Base-by-base conservation (phyloP, 2,113 vertebrate species). In the Brachyhypopomus occidentalis region DNA sequence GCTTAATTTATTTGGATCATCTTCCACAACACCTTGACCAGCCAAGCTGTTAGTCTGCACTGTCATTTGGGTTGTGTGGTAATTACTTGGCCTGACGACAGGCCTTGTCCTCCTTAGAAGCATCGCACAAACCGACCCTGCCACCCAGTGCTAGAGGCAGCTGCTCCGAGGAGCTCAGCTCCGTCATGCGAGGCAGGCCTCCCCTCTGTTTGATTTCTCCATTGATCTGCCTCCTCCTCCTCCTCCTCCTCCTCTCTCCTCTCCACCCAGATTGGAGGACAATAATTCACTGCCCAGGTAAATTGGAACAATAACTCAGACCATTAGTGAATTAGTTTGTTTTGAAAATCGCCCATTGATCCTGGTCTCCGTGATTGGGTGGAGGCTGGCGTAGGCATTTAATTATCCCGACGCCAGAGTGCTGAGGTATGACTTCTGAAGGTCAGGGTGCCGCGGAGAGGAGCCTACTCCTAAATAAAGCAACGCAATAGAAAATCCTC, bases 261-360 rank as follows among this genome's bases (percentile, higher is more conserved):
- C 60, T 64, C 71, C 38, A 81, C 88, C 87, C 86, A 73, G 88
- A 89, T 88, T 82, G 87, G 85, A 84, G 86, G 87, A 89, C 87
- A 88, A 89, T 92, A 92, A 92, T 91, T 93, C 90, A 84, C 85
- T 78, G 73, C 77, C 72, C 91, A 92, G 91, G 90, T 93, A 91
- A 85, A 93, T 91, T 91, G 89, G 90, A 92, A 84, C 80, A 78
- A 93, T 93, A 93, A 91, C 89, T 93, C 91, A 90, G 88, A 88
- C 90, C 92, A 94, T 94, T 93, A 94, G 92, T 86, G 87, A 91
- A 94, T 94, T 93, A 91, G 91, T 93, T 92, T 92, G 90, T 89
- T 91, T 90, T 91, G 89, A 91, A 91, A 92, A 92, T 90, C 85
- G 75, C 81, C 85, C 89, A 94, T 93, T 91, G 93, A 94, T 94